phyloP scores from a whole-genome alignment of 2,888 invertebrate genomes.

The Nomada ferruginata region DNA sequence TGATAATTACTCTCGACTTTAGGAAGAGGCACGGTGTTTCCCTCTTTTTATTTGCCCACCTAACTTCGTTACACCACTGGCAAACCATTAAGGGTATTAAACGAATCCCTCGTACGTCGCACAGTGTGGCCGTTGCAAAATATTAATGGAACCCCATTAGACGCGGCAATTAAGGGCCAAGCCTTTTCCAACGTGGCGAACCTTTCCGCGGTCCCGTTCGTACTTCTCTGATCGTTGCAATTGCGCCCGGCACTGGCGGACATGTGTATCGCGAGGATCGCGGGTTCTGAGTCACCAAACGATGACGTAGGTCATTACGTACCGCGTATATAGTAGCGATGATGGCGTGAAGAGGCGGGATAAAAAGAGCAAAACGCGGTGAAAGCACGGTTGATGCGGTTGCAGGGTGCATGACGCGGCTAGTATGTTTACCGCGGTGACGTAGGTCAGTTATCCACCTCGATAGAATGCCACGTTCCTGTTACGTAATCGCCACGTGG shows the following conservation, averaged over 20 bases:
- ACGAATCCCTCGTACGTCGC: neutral
- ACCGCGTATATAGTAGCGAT: constrained; percentile 8
- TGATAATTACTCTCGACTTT: too few relatives aligned
- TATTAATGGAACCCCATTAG: constrained; percentile 1
- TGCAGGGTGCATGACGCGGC: constrained; percentile 62
- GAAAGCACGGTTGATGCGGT: constrained; percentile 37
- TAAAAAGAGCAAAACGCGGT: constrained; percentile 50
- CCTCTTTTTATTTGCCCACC: neutral
- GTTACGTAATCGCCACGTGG: constrained; percentile 58
- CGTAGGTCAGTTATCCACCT: constrained; percentile 70
- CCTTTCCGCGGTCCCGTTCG: constrained; percentile 34
- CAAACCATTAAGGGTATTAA: neutral
- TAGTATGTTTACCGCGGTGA: constrained; percentile 62
- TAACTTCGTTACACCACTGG: neutral
- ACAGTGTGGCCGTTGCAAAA: neutral
- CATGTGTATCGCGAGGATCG: constrained; percentile 29
- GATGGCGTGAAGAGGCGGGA: neutral
- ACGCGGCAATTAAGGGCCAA: neutral
- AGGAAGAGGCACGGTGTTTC: too few relatives aligned
- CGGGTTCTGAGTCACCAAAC: constrained; percentile 49
- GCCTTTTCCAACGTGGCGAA: neutral
- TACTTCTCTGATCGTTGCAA: constrained; percentile 33
- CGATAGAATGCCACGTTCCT: constrained; percentile 41
- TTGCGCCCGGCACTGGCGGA: constrained; percentile 18
- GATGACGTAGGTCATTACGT: constrained; percentile 64